Base-by-base conservation (phyloP, 2,888 invertebrate species). In the Clitarchus hookeri region DNA sequence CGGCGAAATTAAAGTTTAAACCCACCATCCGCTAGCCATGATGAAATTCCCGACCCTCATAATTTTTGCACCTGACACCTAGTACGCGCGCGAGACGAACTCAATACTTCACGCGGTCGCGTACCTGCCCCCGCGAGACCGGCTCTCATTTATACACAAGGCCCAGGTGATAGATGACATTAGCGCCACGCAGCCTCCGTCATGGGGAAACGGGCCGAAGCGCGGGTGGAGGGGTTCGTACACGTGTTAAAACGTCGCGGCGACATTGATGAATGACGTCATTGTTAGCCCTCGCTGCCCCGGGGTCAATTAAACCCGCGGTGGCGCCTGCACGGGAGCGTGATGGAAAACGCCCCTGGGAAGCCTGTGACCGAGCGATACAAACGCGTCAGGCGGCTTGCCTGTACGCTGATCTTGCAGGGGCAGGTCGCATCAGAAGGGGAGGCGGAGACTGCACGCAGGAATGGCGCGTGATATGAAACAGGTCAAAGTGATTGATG, bases 251-350 rank as follows among this genome's bases (percentile, higher is more conserved):
- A 82, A 82, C 44, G 82, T 82, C 82, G 82, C 36, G 36, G 82
- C 82, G 82, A 82, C 82, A 44, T 82, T 82, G 82, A 82, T 82
- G 82, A 82, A 82, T 36, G 82, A 82, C 82, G 82, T 82, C 82
- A 82, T 82, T 82, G 82, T 82, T 82, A 82, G 82, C 82, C 36
- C 82, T 19, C 82, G 9, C 82, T 25, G 23, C 44, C 82, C 82
- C 82, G 36, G 19, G 82, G 82, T 82, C 82, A 82, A 82, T 82
- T 82, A 82, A 36, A 82, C 82, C 27, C 82, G 44, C 36, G 23
- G 65, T n/a, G 65, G 65, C 65, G 19, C 23, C 13, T 16, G 48
- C 3, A 48, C 48, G 48, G 48, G 48, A 13, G 65, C 65, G 65
- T 65, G 65, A 65, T 65, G 8, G 65, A 65, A 65, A 65, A 65